Evolutionary conservation across 1,140 invertebrate species (phyloP).

Genomic region (Metaphire vulgaris): DNA sequence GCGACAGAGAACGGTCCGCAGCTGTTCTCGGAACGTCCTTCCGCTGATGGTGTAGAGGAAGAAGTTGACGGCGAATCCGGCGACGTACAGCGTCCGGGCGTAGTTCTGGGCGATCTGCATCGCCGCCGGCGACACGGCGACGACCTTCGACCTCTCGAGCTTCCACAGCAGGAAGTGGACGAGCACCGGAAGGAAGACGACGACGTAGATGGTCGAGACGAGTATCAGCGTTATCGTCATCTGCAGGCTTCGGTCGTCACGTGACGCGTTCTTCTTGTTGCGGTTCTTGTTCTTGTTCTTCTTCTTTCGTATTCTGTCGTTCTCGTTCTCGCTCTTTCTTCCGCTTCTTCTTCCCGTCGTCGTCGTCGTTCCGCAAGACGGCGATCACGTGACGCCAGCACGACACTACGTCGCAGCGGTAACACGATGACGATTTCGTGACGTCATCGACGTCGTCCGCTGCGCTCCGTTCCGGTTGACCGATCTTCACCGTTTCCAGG

Average conservation of each 20-base stretch:
- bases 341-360: not conserved
- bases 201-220: constrained; percentile 24
- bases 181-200: constrained; percentile 23
- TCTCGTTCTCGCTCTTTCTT: not conserved
- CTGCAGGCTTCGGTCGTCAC: constrained; percentile 6
- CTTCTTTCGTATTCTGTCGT: not conserved
- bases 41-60: constrained; percentile 28
- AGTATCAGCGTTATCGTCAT: constrained; percentile 23
- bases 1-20: not conserved
- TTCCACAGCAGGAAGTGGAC: constrained; percentile 23
- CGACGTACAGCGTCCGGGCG: constrained; percentile 17
- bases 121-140: constrained; percentile 1
- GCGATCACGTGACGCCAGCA: not conserved
- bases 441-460: too few species aligned
- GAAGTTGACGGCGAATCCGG: constrained; percentile 28
- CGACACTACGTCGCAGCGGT: too few species aligned
- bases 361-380: too few species aligned
- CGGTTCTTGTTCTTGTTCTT: not conserved
- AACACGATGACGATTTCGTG: too few species aligned
- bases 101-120: constrained; percentile 18
- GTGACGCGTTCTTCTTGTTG: not conserved
- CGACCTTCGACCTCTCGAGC: constrained; percentile 17
- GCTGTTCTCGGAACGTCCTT: not conserved
- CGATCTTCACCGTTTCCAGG: too few species aligned
- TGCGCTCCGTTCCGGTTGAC: too few species aligned